Percentiles rank a stretch among this genome's conserved stretches.
Conservation (phyloP, 2,113 vertebrate species). For the Daphoenositta chrysoptera region DNA sequence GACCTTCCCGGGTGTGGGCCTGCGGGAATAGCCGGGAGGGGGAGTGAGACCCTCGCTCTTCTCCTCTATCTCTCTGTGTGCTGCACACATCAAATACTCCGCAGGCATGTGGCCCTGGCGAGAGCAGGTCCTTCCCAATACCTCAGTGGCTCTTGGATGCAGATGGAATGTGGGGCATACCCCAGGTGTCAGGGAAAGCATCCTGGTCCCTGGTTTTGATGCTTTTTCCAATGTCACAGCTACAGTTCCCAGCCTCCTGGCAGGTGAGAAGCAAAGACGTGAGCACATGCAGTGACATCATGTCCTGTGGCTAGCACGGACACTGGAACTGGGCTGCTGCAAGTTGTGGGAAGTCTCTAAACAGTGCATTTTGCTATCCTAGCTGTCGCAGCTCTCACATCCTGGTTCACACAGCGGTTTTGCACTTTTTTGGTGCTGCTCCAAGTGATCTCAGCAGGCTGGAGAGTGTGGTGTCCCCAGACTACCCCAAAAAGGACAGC, state of each 20-base stretch:
- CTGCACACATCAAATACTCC: not conserved
- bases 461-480: not conserved
- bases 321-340: accelerated
- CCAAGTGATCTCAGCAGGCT: accelerated
- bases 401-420: not conserved
- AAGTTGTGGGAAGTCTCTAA: not conserved
- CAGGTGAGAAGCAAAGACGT: accelerated
- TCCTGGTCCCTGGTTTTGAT: not conserved
- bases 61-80: not conserved
- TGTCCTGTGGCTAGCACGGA: accelerated
- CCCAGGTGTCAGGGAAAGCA: not conserved
- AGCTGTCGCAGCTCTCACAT: not conserved
- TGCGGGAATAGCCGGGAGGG: not conserved
- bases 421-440: not conserved
- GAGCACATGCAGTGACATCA: accelerated
- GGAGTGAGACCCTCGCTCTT: accelerated
- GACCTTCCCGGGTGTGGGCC: not conserved
- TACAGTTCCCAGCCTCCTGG: not conserved
- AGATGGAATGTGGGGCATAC: not conserved
- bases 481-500: not conserved
- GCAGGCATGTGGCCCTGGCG: accelerated
- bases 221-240: accelerated
- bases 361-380: accelerated
- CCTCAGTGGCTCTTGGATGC: not conserved
- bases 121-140: not conserved